Conservation (phyloP, 1,140 invertebrate genomes). For the Catajapyx aquilonaris region DNA sequence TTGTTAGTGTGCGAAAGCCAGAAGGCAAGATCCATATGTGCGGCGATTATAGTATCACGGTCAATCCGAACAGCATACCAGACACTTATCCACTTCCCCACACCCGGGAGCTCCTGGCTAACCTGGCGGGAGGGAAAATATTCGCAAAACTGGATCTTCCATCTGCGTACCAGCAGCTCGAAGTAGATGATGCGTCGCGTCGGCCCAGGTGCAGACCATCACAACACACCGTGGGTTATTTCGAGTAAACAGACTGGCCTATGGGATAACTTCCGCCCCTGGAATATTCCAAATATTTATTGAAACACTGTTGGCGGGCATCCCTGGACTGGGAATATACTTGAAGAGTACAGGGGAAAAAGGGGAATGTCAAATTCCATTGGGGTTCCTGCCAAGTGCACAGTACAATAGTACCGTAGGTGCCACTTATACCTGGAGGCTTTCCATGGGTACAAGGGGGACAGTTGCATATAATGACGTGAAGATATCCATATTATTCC, state of each 20-base stretch:
- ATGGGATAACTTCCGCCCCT: slow-evolving; percentile 14
- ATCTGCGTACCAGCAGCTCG: background rate
- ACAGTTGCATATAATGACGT: too few species aligned
- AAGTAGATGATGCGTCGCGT: background rate
- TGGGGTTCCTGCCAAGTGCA: too few species aligned
- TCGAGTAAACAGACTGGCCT: slow-evolving; percentile 15
- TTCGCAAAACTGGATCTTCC: background rate
- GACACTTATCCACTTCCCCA: background rate
- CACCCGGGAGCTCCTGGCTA: background rate
- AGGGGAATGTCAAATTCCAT: too few species aligned
- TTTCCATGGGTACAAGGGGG: too few species aligned
- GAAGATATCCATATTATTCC: too few species aligned
- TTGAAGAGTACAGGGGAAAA: too few species aligned
- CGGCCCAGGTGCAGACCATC: background rate
- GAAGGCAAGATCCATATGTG: slow-evolving; percentile 14
- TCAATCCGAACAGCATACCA: slow-evolving; percentile 10
- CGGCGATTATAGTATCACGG: slow-evolving; percentile 17
- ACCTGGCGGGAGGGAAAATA: background rate
- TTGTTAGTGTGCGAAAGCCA: slow-evolving; percentile 15
- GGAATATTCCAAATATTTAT: slow-evolving; percentile 17
- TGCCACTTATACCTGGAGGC: too few species aligned
- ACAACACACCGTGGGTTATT: slow-evolving; percentile 18
- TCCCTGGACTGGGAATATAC: too few species aligned
- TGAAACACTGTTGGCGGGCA: slow-evolving; percentile 13
- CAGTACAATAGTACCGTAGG: too few species aligned